Evolutionary conservation across 2,113 vertebrate species (phyloP).

Genomic region (Coptodon bakossiorum): DNA sequence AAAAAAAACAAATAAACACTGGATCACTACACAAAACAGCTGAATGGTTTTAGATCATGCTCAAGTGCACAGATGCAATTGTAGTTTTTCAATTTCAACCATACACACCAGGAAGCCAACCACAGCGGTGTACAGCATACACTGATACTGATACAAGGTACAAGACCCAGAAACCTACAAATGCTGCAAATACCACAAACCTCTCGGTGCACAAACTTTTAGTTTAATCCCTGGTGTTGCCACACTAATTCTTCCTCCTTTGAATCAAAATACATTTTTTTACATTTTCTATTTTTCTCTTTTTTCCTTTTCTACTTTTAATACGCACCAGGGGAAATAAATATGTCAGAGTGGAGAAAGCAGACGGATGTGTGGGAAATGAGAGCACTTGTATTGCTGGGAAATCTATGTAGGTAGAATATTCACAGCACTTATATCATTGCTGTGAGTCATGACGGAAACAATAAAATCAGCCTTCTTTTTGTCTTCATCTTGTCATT

Average conservation of each 20-base stretch:
- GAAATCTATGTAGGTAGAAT: neutral
- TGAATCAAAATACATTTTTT: neutral
- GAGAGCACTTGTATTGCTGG: neutral
- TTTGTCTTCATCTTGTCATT: neutral
- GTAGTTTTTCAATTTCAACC: neutral
- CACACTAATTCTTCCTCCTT: neutral
- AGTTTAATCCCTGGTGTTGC: neutral
- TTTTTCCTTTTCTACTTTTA: neutral
- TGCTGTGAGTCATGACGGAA: neutral
- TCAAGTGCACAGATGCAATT: neutral
- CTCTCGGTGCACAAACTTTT: neutral
- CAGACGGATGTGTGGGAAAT: neutral
- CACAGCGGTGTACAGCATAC: conserved; percentile 13
- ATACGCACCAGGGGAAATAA: neutral
- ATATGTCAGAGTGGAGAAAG: accelerated
- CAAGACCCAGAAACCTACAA: neutral
- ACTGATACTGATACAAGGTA: conserved; percentile 1
- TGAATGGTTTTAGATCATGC: neutral
- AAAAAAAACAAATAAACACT: neutral
- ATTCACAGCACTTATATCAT: neutral
- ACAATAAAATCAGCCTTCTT: accelerated
- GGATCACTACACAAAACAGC: neutral
- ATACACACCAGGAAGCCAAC: neutral
- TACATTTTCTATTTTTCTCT: accelerated
- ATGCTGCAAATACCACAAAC: neutral